Conservation (phyloP, 2,113 vertebrate genomes). For the Chrysochloris asiatica region DNA sequence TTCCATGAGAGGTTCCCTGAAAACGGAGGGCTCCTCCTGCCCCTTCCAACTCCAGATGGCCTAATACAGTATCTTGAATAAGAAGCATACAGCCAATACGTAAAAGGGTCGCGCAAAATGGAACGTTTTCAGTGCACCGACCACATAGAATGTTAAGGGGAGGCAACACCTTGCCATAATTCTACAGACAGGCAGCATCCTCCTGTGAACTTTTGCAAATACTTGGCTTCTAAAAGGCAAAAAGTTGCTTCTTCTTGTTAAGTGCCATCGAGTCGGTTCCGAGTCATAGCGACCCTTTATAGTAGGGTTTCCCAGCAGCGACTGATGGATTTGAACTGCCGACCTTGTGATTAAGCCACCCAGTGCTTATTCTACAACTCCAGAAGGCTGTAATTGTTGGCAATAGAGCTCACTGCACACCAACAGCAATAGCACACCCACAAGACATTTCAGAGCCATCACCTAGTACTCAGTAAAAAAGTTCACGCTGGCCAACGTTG, state of each 20-base stretch:
- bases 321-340: too few species aligned
- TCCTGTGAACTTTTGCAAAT: conserved; percentile 18
- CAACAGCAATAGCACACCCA: background rate
- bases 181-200: background rate
- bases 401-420: background rate
- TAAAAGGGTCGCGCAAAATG: background rate
- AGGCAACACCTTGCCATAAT: background rate
- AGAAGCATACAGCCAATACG: background rate
- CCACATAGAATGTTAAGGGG: background rate
- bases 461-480: background rate
- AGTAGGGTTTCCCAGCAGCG: too few species aligned
- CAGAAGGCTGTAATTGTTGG: background rate
- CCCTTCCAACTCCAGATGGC: background rate
- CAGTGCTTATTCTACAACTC: too few species aligned
- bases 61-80: background rate
- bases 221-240: background rate
- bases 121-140: background rate
- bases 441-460: background rate
- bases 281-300: too few species aligned
- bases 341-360: too few species aligned
- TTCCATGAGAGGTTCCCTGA: background rate
- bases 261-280: too few species aligned
- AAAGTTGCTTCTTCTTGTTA: too few species aligned
- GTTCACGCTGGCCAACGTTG: background rate
- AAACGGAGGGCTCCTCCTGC: background rate